phyloP scores from a whole-genome alignment of 92 coral and sea anemone genomes.

The Siderastrea siderea region DNA sequence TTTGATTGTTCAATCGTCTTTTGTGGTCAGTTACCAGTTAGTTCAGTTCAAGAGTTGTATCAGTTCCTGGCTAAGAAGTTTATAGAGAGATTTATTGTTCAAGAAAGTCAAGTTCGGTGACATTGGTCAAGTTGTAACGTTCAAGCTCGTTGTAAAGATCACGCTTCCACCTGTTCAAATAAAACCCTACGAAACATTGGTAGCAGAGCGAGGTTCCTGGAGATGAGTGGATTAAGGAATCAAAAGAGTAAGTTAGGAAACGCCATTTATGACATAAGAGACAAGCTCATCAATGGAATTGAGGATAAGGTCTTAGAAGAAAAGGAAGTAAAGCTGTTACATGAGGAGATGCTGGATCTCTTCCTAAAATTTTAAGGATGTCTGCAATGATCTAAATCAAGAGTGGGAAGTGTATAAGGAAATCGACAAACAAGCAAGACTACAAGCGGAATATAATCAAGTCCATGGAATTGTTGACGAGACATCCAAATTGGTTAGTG shows the following conservation, averaged over 20 bases:
- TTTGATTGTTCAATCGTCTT: no score
- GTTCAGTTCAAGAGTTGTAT: no score
- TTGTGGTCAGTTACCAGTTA: no score
- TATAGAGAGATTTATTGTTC: no score
- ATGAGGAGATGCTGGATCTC: constrained; percentile 1
- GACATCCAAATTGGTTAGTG: neutral
- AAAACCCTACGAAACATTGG: constrained; percentile 3
- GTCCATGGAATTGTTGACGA: neutral
- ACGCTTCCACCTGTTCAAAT: no score
- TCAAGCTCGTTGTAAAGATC: no score
- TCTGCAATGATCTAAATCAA: constrained; percentile 14
- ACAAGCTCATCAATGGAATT: constrained; percentile 16
- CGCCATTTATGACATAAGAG: constrained; percentile 6
- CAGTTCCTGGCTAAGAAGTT: no score
- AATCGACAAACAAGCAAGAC: constrained; percentile 8
- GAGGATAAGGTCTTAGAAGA: constrained; percentile 3
- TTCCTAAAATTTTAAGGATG: neutral
- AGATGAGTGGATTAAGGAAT: neutral
- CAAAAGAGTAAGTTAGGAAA: neutral
- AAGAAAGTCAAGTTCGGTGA: no score
- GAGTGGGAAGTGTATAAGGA: constrained; percentile 24
- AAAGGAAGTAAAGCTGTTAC: neutral
- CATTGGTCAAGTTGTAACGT: no score
- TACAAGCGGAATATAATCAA: constrained; percentile 8
- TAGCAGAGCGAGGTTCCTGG: constrained; percentile 31